Evolutionary conservation across 2,113 vertebrate genomes (phyloP), one percentile per base, ranked within the genome.

Genomic region (Passer domesticus): DNA sequence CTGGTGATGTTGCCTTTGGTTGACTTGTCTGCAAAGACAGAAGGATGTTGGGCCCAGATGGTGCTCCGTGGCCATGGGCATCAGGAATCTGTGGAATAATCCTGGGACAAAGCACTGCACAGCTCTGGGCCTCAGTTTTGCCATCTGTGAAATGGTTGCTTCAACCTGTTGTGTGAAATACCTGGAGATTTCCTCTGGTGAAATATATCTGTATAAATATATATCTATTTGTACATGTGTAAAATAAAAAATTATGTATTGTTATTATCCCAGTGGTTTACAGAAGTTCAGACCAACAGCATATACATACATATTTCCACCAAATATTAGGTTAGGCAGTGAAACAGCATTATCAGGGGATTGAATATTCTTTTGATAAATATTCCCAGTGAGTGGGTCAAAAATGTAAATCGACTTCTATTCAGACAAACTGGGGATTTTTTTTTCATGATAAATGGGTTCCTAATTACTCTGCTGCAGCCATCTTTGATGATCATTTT

Each of bases 381-480:
- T 95, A 91, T 90, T 93, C 89, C 96, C 94, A 87, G 67, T 67
- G 87, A 94, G 83, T 89, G 72, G 91, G 90, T 97, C 95, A 95
- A 96, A 97, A 97, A 97, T 97, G 82, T 93, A 98, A 97, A 98
- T 97, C 5, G 25, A 94, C 77, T 93, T 95, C 83, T 96, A 93
- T 96, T 96, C 79, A 96, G 91, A 92, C 84, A 91, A 81, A 96
- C 88, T 94, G 60, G 73, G 80, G 80, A 95, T 53, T 77, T 72
- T 94, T 89, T 88, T 75, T 97, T 89, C 27, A 43, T 77, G 83
- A 78, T 83, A 98, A 96, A 95, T 93, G 92, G 93, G 59, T 31
- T 89, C 66, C 95, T 97, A 96, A 96, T 98, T 97, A 92, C 85
- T 88, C 84, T 85, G 60, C 72, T 91, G 80, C 94, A 92, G 88